phyloP scores from a whole-genome alignment of 2,888 invertebrate genomes.

The Tanypteryx hageni region DNA sequence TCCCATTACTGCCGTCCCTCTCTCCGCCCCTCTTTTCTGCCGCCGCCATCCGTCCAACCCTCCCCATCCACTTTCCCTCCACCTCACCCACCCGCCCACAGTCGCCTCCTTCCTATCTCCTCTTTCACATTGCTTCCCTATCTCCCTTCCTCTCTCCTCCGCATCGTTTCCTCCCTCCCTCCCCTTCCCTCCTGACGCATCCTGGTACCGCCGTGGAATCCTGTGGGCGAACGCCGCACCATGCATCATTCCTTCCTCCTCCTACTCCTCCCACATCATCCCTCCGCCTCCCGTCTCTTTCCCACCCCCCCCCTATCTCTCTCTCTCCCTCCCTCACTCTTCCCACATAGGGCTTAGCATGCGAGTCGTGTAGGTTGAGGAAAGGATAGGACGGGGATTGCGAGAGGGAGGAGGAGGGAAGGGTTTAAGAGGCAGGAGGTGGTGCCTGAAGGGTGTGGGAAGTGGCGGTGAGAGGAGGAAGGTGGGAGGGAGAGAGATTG shows the following conservation, averaged over 20 bases:
- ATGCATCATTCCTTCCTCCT: constrained; percentile 20
- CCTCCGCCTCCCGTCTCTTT: not conserved
- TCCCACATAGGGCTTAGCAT: constrained; percentile 28
- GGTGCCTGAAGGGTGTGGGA: too few species aligned
- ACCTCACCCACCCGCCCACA: not conserved
- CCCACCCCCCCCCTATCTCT: not conserved
- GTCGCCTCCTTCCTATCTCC: not conserved
- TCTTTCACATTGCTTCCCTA: not conserved
- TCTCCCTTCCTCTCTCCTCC: not conserved
- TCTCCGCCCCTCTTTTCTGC: not conserved
- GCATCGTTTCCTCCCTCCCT: not conserved
- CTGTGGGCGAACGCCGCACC: constrained; percentile 41
- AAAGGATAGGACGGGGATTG: not conserved
- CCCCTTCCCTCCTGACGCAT: constrained; percentile 9
- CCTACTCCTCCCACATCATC: not conserved
- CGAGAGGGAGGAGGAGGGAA: not conserved
- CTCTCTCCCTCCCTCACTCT: not conserved
- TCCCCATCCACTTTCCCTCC: too few species aligned
- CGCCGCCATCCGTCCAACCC: not conserved
- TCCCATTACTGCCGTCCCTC: not conserved
- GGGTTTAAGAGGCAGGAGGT: not conserved
- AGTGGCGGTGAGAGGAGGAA: not conserved
- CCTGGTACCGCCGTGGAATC: constrained; percentile 46
- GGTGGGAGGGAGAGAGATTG: not conserved
- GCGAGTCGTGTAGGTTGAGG: constrained; percentile 36